A percentile compares a stretch with the other conserved stretches of the same genome.
These are phyloP conservation scores for Diplogasteroides magnus DNA, from an alignment of 1,140 invertebrate species.

Conservation along the genomic window DNA sequence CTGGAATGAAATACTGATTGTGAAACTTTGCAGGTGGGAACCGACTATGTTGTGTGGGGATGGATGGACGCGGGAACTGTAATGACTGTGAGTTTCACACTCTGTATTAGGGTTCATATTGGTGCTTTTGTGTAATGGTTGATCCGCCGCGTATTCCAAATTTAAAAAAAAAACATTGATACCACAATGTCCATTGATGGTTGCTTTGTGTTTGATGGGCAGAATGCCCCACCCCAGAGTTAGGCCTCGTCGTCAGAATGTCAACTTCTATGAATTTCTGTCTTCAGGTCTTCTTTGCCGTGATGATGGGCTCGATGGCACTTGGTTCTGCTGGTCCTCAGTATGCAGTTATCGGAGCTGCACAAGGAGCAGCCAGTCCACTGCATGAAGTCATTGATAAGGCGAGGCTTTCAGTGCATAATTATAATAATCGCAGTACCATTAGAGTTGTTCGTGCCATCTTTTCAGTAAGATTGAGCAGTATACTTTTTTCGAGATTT, in stretches of 20 bases:
- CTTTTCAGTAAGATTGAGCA: too few species aligned
- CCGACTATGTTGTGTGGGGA: conserved; percentile 23
- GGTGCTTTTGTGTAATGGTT: too few species aligned
- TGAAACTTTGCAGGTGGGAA: conserved; percentile 44
- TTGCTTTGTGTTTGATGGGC: too few species aligned
- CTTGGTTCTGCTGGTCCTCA: conserved; percentile 40
- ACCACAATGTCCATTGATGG: too few species aligned
- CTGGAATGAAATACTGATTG: too few species aligned
- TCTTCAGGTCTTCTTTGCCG: conserved; percentile 44
- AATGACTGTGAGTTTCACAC: conserved; percentile 14
- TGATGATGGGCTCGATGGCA: conserved; percentile 48
- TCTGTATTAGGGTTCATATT: background rate
- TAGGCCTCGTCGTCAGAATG: conserved; percentile 1
- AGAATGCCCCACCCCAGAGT: too few species aligned
- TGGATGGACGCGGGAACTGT: conserved; percentile 24
- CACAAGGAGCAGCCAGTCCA: conserved; percentile 43
- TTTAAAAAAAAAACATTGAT: too few species aligned
- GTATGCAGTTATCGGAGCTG: conserved; percentile 47
- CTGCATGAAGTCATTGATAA: conserved; percentile 47
- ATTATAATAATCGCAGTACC: too few species aligned
- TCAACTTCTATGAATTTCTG: background rate
- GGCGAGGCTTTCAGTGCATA: too few species aligned
- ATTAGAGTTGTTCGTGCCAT: too few species aligned
- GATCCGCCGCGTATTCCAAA: too few species aligned
- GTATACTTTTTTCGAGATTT: too few species aligned